Base-by-base conservation (phyloP, 2,113 vertebrate genomes). In the Corythoichthys intestinalis region DNA sequence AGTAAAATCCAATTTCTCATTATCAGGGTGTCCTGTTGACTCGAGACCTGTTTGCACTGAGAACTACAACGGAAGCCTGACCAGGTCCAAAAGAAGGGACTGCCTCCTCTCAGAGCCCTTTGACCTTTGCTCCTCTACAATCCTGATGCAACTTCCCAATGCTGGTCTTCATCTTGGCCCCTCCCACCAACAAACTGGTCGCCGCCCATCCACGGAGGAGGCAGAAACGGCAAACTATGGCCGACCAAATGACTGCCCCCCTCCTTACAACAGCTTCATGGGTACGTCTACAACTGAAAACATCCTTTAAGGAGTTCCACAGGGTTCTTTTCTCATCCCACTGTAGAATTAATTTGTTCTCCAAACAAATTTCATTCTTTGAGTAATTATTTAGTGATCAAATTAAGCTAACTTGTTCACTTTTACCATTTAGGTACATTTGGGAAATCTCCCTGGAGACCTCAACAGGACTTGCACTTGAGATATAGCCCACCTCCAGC, bases 401-500 rank as follows among this genome's bases (percentile, higher is more conserved):
- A 41, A 6, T 41, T 41, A 41, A 44, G 2, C 1, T 44, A 20
- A 82, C 20, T 14, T 41, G 3, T n/a, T 6, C 3, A 39, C 10
- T 2, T 73, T 52, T 84, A 11, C 85, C 15, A 83, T 83, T 38
- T 81, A 98, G 96, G 96, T 65, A 98, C 97, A 2, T 99, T 99
- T 89, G 97, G 95, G 66, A 99, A 99, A 76, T 86, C 94, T 70
- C 87, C 94, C 52, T 95, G 94, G 94, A 94, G 88, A 77, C 88
- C 94, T 52, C 92, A 88, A 44, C 85, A 90, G 72, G 94, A 95
- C 11, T 80, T 87, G 4, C 77, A 91, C 74, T 74, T 91, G 12
- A 87, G 84, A 63, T 85, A 67, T 64, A 41, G 83, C 81, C 63
- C 65, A 35, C 78, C 50, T 20, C 82, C 73, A 12, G 67, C 65